Base-by-base conservation (phyloP, 1,140 invertebrate genomes). In the Papilio aristodemus region DNA sequence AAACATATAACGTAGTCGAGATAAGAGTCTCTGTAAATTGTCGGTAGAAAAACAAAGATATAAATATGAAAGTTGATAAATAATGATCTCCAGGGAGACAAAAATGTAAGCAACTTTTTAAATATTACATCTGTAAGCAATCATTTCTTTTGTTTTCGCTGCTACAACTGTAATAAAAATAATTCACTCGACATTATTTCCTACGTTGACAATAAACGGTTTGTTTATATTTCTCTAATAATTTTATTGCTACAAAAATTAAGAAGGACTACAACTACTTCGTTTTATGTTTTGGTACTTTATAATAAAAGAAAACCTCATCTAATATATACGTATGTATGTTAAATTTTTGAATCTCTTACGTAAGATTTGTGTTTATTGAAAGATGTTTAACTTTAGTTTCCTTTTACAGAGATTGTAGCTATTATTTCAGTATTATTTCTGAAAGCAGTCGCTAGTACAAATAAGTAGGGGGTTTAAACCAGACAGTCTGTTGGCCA, bases 31-130 rank as follows among this genome's bases (percentile, higher is more conserved):
- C 32, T 36, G 63, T 66, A 50, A 32, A 66, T 66, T 27, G 63
- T 46, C 41, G 63, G 63, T 50, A 66, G 63, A 66, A 66, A 66
- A 66, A 66, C 63, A 66, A 66, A 66, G 63, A 32, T 66, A 66
- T 66, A 66, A 66, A 66, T 66, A 66, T 36, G 32, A 66, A 66
- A 66, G 63, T 50, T 66, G 63, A 66, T 66, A 66, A 66, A 66
- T 50, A 46, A 50, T 66, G 63, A 66, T 46, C 39, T 32, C 43
- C 43, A 50, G 63, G 32, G 22, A 43, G 32, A 39, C 19, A 54
- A 66, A 66, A 66, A 66, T 66, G 43, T 50, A 66, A 66, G 39
- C 41, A 66, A 66, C 43, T 62, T 62, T 62, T 62, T 62, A 62
- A 62, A 66, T 66, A 66, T 50, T 66, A 36, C 63, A 66, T 66